A percentile compares a stretch with the other conserved stretches of the same genome.
phyloP scores from a whole-genome alignment of 2,888 invertebrate species.

The Cosmia pyralina region DNA sequence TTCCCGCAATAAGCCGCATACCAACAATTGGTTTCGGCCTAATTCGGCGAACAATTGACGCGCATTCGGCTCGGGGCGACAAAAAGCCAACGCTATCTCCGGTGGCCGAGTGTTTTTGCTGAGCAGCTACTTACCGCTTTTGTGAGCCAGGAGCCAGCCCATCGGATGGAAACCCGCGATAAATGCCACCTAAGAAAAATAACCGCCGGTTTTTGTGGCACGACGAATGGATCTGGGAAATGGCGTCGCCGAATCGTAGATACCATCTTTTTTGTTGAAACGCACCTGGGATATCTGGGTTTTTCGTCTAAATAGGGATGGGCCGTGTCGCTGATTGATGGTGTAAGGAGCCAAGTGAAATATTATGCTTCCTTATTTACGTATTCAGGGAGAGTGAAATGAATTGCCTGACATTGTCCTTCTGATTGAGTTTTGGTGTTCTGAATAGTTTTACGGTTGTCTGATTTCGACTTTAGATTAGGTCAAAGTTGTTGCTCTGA shows the following conservation, averaged over 20 bases:
- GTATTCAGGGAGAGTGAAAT: constrained; percentile 5
- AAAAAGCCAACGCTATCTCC: constrained; percentile 64
- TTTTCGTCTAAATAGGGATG: constrained; percentile 52
- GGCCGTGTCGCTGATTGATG: constrained; percentile 56
- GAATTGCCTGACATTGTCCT: constrained; percentile 12
- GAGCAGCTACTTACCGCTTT: constrained; percentile 67
- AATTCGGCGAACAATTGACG: constrained; percentile 60
- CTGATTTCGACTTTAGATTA: not conserved
- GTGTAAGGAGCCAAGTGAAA: constrained; percentile 20
- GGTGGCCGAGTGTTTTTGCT: constrained; percentile 70
- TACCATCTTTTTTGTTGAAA: constrained; percentile 64
- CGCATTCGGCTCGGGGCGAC: constrained; percentile 39
- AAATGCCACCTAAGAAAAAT: constrained; percentile 71
- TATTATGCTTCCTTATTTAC: constrained; percentile 43
- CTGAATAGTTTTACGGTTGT: not conserved
- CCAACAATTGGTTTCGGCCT: constrained; percentile 54
- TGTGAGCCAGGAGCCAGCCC: constrained; percentile 65
- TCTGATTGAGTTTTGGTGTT: constrained; percentile 12
- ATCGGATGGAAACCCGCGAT: constrained; percentile 66
- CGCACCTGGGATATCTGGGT: constrained; percentile 60
- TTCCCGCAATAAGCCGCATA: constrained; percentile 37
- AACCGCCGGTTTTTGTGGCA: constrained; percentile 64
- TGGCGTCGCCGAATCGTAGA: constrained; percentile 57
- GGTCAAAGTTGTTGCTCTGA: no score
- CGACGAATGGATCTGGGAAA: constrained; percentile 60